Evolutionary conservation across 1,140 invertebrate species (phyloP).

Genomic region (Drosophila kepulauana): DNA sequence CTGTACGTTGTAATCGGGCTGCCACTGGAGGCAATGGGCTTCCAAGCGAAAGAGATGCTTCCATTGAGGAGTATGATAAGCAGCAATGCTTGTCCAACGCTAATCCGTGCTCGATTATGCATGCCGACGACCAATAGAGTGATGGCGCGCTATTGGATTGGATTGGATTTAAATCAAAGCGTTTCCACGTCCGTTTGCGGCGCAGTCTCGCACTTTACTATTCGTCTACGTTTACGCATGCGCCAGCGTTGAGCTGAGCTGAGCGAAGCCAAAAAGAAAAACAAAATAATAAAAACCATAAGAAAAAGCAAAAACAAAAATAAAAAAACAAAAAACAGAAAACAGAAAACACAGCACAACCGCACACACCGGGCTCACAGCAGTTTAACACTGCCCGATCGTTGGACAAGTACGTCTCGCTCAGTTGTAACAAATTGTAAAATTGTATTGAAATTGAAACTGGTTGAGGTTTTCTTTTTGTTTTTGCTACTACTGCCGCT

Average conservation of each 20-base stretch:
- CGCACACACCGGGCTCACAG: conserved; percentile 33
- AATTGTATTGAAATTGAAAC: conserved; percentile 81
- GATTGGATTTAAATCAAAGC: conserved; percentile 21
- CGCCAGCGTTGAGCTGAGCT: conserved; percentile 52
- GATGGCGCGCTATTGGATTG: background rate
- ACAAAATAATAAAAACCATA: conserved; percentile 39
- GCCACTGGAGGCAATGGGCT: conserved; percentile 61
- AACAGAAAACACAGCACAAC: conserved; percentile 19
- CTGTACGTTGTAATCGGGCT: conserved; percentile 63
- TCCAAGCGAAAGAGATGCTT: conserved; percentile 58
- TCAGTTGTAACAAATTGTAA: conserved; percentile 78
- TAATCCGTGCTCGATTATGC: conserved; percentile 6
- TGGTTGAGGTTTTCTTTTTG: conserved; percentile 67
- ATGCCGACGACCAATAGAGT: conserved; percentile 4
- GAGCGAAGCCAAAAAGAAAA: conserved; percentile 56
- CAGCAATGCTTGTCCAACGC: conserved; percentile 10
- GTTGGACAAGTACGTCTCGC: conserved; percentile 40
- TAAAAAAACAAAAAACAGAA: conserved; percentile 25
- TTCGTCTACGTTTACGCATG: conserved; percentile 77
- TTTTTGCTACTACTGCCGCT: background rate
- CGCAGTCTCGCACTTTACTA: conserved; percentile 80
- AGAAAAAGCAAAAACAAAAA: conserved; percentile 32
- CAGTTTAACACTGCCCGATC: conserved; percentile 36
- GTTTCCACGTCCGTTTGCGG: conserved; percentile 70
- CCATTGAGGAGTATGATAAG: background rate